Evolutionary conservation across 2,888 invertebrate species (phyloP), one percentile per base, ranked within the genome.

Genomic region (Harpalus rufipes): DNA sequence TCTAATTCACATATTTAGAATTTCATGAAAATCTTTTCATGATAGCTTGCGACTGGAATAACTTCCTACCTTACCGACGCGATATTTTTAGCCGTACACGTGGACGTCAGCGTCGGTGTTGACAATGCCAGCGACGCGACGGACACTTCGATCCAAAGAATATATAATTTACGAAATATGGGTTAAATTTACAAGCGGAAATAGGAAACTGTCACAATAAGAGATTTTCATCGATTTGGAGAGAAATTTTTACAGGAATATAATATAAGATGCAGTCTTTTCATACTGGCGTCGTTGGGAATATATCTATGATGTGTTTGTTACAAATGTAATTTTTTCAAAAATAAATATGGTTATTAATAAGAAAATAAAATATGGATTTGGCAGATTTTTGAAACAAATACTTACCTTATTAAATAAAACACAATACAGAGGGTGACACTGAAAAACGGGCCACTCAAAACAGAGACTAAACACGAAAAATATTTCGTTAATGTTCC

Each of bases 1-100:
- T 83, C 72, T 82, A 82, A 41, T 82, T 72, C 10, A 74, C 74
- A 83, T 83, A 76, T 58, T 83, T 83, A 59, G 14, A 14, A 65
- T 51, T 32, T 61, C 41, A 81, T 81, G 65, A 81, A 68, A 81
- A 81, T 44, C 56, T 41, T 81, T 82, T 82, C 16, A 41, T 41
- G 16, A 14, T 16, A 68, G 14, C 12, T 5, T 7, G 56, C 63
- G 51, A 81, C 68, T 65, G 81, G 21, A 65, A 81, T 81, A 81
- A 39, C 63, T 65, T 81, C 51, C 18, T 68, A 56, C 81, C 81
- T 68, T 81, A 81, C 65, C 56, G 51, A 81, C 12, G 16, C 8
- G 65, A 18, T 81, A 81, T 68, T 81, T 81, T 81, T 81, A 81
- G 61, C 16, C 16, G 41, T 25, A 65, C 44, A 81, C 81, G 81